Percentiles rank a stretch among this genome's conserved stretches.
These are phyloP conservation scores for Drosophila neocordata DNA, from an alignment of 1,140 invertebrate species.

Conservation along the genomic window DNA sequence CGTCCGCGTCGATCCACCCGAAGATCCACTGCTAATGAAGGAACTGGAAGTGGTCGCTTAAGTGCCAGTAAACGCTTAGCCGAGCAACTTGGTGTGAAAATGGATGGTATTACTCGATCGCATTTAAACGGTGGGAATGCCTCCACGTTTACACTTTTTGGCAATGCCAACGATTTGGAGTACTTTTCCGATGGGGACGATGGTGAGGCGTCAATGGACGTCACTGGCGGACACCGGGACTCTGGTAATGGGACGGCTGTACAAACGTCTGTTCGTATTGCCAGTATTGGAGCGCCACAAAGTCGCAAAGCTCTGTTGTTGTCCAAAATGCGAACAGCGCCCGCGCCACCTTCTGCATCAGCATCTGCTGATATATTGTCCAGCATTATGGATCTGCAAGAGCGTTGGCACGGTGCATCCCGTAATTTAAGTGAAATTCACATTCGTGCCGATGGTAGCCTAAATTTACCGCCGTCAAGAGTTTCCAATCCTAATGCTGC, in stretches of 20 bases:
- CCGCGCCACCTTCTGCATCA: conserved; percentile 6
- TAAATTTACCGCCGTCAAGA: conserved; percentile 58
- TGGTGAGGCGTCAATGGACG: conserved; percentile 16
- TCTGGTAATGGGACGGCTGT: conserved; percentile 79
- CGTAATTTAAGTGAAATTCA: conserved; percentile 69
- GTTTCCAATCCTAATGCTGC: conserved; percentile 84
- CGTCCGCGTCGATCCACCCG: conserved; percentile 25
- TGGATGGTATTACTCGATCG: conserved; percentile 59
- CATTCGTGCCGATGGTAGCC: conserved; percentile 74
- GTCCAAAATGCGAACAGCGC: conserved; percentile 51
- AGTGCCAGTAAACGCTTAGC: conserved; percentile 80
- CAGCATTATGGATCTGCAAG: conserved; percentile 89
- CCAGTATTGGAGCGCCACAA: conserved; percentile 56
- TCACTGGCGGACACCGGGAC: conserved; percentile 25
- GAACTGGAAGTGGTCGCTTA: conserved; percentile 41
- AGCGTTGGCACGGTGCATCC: conserved; percentile 86
- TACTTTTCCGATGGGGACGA: conserved; percentile 84
- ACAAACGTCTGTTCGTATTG: conserved; percentile 66
- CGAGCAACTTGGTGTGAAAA: conserved; percentile 75
- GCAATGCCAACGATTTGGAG: conserved; percentile 86
- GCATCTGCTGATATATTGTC: conserved; percentile 86
- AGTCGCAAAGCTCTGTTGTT: conserved; percentile 59
- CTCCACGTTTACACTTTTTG: conserved; percentile 84
- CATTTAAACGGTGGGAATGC: conserved; percentile 56
- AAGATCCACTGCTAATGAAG: conserved; percentile 6